Conservation (phyloP, 2,113 vertebrate genomes). For the Holacanthus passer region DNA sequence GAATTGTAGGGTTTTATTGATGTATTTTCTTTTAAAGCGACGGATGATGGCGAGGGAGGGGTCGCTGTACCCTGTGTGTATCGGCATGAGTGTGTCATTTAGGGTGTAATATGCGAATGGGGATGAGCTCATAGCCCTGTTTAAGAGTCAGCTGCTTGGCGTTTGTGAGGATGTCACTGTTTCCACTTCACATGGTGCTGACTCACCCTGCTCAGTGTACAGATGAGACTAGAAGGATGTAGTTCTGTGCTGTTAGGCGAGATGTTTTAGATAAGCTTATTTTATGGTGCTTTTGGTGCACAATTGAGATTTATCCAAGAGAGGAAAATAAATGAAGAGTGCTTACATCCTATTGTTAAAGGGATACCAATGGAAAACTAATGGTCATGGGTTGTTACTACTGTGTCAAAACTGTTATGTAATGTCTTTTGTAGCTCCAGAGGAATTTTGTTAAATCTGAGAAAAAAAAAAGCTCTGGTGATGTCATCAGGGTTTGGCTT, state of each 20-base stretch:
- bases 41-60: background rate
- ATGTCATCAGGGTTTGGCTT: background rate
- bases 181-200: conserved; percentile 50
- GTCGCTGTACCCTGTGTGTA: background rate
- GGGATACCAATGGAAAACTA: background rate
- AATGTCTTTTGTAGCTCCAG: background rate
- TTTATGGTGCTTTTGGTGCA: background rate
- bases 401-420: background rate
- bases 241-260: background rate
- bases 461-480: background rate
- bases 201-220: conserved; percentile 39
- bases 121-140: conserved; percentile 61
- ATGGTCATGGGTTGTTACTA: too few relatives aligned
- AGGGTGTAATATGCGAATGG: conserved; percentile 31
- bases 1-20: background rate
- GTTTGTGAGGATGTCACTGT: conserved; percentile 6
- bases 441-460: background rate
- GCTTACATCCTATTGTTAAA: background rate
- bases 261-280: background rate
- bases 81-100: conserved; percentile 22
- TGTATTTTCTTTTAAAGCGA: background rate
- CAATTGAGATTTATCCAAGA: background rate
- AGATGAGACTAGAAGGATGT: background rate
- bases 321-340: background rate
- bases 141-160: conserved; percentile 56